Evolutionary conservation across 2,113 vertebrate genomes (phyloP).

Genomic region (Ptilorrhoa leucosticta): DNA sequence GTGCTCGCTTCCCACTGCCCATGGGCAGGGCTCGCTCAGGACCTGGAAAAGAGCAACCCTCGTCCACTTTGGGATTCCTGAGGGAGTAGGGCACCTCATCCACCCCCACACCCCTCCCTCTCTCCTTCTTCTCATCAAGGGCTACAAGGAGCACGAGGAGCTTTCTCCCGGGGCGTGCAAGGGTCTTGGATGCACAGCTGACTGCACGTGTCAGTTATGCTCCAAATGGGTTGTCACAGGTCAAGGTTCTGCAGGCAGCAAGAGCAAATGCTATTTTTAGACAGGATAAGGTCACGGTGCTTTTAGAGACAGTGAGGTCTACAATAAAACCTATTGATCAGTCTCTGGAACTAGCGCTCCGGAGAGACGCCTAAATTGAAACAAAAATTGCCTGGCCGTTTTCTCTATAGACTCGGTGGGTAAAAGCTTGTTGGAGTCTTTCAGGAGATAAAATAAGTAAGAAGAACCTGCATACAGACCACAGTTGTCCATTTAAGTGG

Average conservation of each 20-base stretch:
- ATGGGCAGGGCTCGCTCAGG: accelerated
- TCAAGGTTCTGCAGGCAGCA: slow-evolving; percentile 80
- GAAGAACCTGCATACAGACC: slow-evolving; percentile 48
- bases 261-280: slow-evolving; percentile 84
- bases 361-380: slow-evolving; percentile 77
- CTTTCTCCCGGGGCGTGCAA: not conserved
- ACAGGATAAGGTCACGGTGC: slow-evolving; percentile 77
- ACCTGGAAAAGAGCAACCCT: not conserved
- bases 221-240: slow-evolving; percentile 84
- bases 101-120: not conserved
- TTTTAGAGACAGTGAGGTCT: slow-evolving; percentile 83
- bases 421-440: slow-evolving; percentile 84
- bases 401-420: slow-evolving; percentile 58
- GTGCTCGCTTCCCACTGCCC: accelerated
- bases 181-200: slow-evolving; percentile 74
- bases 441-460: slow-evolving; percentile 73
- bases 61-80: not conserved
- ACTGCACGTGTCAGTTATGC: slow-evolving; percentile 80
- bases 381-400: slow-evolving; percentile 76
- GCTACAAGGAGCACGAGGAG: not conserved
- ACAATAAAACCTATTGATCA: slow-evolving; percentile 88
- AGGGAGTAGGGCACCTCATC: not conserved
- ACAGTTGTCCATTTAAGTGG: slow-evolving; percentile 65
- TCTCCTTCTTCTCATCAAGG: not conserved
- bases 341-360: slow-evolving; percentile 76